phyloP scores from a whole-genome alignment of 2,797 vertebrate species.

The Hippopotamyrus pictus region DNA sequence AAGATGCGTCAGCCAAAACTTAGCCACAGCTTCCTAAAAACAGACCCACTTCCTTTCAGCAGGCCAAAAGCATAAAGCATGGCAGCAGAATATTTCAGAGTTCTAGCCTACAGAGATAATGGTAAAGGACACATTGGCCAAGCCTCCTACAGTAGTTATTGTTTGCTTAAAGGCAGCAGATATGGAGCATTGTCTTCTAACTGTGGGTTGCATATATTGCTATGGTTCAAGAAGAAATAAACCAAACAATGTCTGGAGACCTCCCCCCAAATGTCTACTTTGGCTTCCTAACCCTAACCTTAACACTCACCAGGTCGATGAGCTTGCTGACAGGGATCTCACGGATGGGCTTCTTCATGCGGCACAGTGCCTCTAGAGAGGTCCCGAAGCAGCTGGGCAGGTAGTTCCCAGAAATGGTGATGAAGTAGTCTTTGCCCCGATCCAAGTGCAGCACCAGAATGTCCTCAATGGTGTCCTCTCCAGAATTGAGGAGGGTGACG shows the following conservation, averaged over 20 bases:
- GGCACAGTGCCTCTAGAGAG: slow-evolving; percentile 85
- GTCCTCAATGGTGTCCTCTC: slow-evolving; percentile 87
- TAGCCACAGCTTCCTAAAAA: slow-evolving; percentile 3
- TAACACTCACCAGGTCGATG: slow-evolving; percentile 88
- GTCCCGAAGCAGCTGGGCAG: slow-evolving; percentile 94
- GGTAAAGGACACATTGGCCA: not conserved
- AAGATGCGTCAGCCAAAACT: not conserved
- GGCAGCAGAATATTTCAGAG: not conserved
- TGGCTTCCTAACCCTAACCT: not conserved
- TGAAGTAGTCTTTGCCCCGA: slow-evolving; percentile 97
- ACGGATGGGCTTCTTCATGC: slow-evolving; percentile 91
- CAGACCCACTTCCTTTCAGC: slow-evolving; percentile 20
- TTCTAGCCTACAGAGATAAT: not conserved
- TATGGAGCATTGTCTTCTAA: not conserved
- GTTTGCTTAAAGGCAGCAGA: not conserved
- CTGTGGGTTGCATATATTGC: not conserved
- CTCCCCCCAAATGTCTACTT: not conserved
- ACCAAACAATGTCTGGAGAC: not conserved
- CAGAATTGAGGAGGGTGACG: slow-evolving; percentile 87
- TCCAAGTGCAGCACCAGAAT: slow-evolving; percentile 95
- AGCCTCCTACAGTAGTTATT: not conserved
- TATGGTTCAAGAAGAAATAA: not conserved
- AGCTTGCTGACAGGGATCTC: slow-evolving; percentile 94
- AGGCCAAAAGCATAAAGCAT: not conserved
- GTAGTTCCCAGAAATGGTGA: slow-evolving; percentile 92